Conservation (phyloP, 1,140 invertebrate species). For the Drosophila athabasca region DNA sequence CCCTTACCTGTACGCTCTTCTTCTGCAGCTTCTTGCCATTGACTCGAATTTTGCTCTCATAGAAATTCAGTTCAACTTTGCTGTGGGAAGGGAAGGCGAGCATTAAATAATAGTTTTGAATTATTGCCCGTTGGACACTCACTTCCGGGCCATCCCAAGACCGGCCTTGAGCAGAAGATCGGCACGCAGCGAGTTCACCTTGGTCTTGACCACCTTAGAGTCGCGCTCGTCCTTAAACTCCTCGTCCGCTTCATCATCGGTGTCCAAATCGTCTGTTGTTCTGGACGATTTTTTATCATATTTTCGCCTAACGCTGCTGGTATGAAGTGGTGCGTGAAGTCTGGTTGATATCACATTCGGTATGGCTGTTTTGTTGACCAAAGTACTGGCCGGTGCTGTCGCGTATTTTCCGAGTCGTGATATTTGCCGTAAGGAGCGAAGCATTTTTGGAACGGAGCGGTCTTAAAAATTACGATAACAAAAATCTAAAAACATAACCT, state of each 20-base stretch:
- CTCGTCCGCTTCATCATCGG: conserved; percentile 73
- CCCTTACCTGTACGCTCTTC: conserved; percentile 85
- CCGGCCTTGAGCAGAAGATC: conserved; percentile 88
- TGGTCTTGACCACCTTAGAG: conserved; percentile 86
- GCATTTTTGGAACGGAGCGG: conserved; percentile 47
- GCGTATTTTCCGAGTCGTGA: conserved; percentile 15
- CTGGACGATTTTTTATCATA: conserved; percentile 67
- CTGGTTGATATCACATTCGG: background rate
- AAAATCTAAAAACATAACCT: conserved; percentile 58
- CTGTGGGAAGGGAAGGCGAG: conserved; percentile 64
- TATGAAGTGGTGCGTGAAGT: conserved; percentile 31
- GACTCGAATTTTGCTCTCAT: conserved; percentile 87
- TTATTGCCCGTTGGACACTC: conserved; percentile 47
- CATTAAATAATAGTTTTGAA: background rate
- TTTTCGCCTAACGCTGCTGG: conserved; percentile 39
- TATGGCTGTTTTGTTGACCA: conserved; percentile 5
- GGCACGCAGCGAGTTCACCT: conserved; percentile 86
- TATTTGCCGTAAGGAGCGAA: conserved; percentile 56
- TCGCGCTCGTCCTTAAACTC: conserved; percentile 84
- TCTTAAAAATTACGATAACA: conserved; percentile 69
- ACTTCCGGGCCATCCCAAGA: conserved; percentile 88
- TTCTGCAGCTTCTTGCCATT: conserved; percentile 88
- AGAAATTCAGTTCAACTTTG: conserved; percentile 88
- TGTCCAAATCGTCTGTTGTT: conserved; percentile 60
- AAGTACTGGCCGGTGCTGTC: conserved; percentile 1